A percentile compares a stretch with the other conserved stretches of the same genome.
These are phyloP conservation scores for Acrobasis repandana DNA, from an alignment of 2,888 invertebrate genomes.

Conservation along the genomic window DNA sequence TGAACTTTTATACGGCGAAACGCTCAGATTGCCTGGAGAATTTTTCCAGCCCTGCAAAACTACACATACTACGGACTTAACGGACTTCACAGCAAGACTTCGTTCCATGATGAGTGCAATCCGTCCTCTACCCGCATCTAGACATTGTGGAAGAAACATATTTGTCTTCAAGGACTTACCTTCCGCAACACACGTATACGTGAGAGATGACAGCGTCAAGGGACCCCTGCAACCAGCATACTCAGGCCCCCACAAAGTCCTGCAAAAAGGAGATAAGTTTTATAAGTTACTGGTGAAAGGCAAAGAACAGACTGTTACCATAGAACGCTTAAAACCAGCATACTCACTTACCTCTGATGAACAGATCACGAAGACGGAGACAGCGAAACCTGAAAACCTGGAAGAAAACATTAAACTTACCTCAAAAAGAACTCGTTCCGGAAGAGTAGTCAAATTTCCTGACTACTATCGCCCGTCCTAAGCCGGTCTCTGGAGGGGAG, in stretches of 20 bases:
- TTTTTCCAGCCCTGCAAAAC: no score
- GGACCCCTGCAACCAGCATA: neutral
- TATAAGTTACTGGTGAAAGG: no score
- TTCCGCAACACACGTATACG: neutral
- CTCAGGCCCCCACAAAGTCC: neutral
- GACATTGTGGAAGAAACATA: no score
- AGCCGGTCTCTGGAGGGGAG: neutral
- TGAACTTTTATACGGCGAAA: no score
- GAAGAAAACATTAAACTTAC: no score
- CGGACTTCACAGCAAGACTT: no score
- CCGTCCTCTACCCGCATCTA: no score
- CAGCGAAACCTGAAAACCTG: neutral
- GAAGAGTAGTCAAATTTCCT: neutral
- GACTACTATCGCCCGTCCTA: slow-evolving; percentile 4
- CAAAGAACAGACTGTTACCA: no score
- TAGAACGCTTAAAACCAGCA: neutral
- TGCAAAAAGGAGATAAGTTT: neutral
- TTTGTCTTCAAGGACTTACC: neutral
- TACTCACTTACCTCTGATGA: neutral
- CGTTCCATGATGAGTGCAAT: no score
- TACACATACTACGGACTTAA: no score
- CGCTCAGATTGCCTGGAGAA: no score
- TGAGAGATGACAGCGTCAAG: neutral
- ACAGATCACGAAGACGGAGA: no score
- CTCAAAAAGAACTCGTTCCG: neutral